Evolutionary conservation across 2,113 vertebrate genomes (phyloP).

Genomic region (Charina bottae): DNA sequence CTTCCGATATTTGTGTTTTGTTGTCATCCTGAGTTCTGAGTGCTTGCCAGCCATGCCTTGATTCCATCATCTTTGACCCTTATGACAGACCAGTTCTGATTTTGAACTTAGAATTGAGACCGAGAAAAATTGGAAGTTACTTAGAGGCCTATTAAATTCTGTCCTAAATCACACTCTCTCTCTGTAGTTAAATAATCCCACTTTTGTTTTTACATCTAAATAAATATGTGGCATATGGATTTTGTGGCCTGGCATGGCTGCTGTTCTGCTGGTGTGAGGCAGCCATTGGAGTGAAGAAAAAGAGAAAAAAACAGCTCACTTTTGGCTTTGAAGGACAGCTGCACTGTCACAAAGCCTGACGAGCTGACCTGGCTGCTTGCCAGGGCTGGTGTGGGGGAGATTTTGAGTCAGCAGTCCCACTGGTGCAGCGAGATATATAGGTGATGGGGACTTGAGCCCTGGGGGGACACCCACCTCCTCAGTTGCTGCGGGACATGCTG

Average conservation of each 20-base stretch:
- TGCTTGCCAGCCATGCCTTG: background rate
- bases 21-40: background rate
- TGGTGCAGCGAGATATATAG: background rate
- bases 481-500: background rate
- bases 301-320: background rate
- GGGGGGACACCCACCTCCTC: background rate
- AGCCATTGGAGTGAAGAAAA: background rate
- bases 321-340: background rate
- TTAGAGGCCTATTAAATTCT: background rate
- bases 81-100: background rate
- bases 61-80: background rate
- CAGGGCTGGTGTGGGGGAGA: background rate
- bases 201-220: background rate
- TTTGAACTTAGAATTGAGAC: background rate
- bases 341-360: background rate
- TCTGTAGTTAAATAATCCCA: background rate
- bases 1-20: fast-evolving
- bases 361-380: background rate
- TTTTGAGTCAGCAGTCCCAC: background rate
- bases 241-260: background rate
- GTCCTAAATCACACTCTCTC: background rate
- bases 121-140: background rate
- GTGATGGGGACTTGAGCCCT: background rate
- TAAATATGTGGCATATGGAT: background rate
- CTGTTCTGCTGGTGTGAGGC: background rate